Conservation (phyloP, 1,140 invertebrate genomes). For the Plectrocnemia conspersa region DNA sequence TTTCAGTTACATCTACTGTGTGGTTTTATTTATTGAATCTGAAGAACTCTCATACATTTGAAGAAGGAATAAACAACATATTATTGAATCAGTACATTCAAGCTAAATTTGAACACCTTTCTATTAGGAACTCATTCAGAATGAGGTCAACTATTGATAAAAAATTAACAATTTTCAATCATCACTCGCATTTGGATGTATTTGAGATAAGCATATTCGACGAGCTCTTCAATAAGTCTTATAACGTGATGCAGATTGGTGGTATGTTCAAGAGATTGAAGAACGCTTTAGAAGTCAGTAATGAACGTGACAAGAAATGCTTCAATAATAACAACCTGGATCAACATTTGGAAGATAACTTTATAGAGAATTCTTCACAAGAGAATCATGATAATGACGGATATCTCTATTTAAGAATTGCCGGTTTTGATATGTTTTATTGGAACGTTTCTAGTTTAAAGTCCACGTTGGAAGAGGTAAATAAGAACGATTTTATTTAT, state of each 20-base stretch:
- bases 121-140: too few species aligned
- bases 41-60: too few species aligned
- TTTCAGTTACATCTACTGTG: too few species aligned
- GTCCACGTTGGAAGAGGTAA: not conserved
- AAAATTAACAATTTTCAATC: too few species aligned
- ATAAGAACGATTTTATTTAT: not conserved
- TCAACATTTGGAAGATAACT: not conserved
- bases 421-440: not conserved
- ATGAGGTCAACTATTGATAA: too few species aligned
- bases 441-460: conserved; percentile 1
- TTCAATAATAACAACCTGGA: not conserved
- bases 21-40: too few species aligned
- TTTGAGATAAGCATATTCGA: too few species aligned
- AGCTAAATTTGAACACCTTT: too few species aligned
- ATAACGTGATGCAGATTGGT: not conserved
- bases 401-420: not conserved
- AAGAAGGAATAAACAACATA: too few species aligned
- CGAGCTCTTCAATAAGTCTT: too few species aligned
- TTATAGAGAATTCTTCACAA: not conserved
- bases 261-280: not conserved
- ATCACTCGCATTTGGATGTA: too few species aligned
- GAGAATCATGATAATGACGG: not conserved
- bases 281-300: not conserved
- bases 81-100: too few species aligned
- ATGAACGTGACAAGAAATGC: not conserved